phyloP scores from a whole-genome alignment of 2,113 vertebrate species.

The Athene noctua region DNA sequence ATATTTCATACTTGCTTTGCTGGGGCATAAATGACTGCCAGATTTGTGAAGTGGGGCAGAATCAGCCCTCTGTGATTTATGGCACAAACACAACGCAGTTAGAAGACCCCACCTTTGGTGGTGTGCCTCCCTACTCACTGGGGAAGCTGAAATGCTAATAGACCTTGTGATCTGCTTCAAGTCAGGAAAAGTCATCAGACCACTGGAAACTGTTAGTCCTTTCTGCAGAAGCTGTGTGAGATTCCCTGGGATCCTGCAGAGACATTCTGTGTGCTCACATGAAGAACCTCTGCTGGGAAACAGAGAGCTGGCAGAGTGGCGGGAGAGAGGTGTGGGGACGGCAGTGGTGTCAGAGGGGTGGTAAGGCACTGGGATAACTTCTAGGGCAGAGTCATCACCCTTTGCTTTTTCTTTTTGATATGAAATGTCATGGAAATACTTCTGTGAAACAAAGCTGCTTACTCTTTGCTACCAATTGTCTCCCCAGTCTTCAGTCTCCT shows the following conservation, averaged over 20 bases:
- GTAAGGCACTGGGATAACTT: background rate
- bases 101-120: background rate
- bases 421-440: background rate
- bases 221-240: background rate
- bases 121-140: constrained; percentile 12
- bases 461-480: background rate
- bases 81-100: background rate
- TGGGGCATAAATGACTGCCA: background rate
- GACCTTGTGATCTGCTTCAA: background rate
- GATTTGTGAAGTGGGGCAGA: background rate
- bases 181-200: constrained; percentile 39
- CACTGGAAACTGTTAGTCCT: background rate
- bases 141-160: constrained; percentile 34
- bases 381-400: background rate
- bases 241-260: background rate
- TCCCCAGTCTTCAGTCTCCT: background rate
- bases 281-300: background rate
- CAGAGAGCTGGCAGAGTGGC: background rate
- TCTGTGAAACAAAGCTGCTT: background rate
- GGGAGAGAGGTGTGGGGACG: background rate
- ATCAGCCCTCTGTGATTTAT: background rate
- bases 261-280: background rate
- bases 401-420: background rate
- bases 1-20: background rate
- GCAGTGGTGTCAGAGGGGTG: background rate